These are phyloP conservation scores for Sarcophaga variegata DNA, from an alignment of 2,888 invertebrate species.

Conservation along the genomic window DNA sequence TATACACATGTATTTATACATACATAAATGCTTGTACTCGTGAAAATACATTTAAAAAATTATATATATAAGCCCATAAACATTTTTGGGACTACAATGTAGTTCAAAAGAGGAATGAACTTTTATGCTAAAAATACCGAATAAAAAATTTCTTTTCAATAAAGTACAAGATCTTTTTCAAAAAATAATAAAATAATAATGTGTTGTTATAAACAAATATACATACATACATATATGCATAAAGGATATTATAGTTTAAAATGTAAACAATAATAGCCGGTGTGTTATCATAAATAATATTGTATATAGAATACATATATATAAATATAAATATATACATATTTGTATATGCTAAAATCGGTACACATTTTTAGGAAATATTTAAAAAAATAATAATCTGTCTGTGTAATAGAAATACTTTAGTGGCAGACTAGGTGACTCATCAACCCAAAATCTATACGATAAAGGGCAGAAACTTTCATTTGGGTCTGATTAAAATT, in stretches of 20 bases:
- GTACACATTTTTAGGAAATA: too few relatives aligned
- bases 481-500: too few relatives aligned
- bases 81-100: constrained; percentile 41
- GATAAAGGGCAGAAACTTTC: too few relatives aligned
- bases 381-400: too few relatives aligned
- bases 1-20: background rate
- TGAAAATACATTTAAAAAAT: background rate
- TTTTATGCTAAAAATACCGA: constrained; percentile 50
- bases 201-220: background rate
- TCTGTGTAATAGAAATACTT: too few relatives aligned
- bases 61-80: constrained; percentile 22
- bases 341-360: too few relatives aligned
- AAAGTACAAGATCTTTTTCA: background rate
- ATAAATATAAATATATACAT: background rate
- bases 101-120: constrained; percentile 68
- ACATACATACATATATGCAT: background rate
- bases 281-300: background rate
- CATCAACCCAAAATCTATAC: too few relatives aligned
- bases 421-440: too few relatives aligned
- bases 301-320: background rate
- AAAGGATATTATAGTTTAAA: background rate
- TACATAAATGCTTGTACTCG: constrained; percentile 3
- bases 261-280: background rate
- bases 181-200: background rate
- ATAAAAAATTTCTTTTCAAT: constrained; percentile 8